Evolutionary conservation across 92 coral and sea anemone species (phyloP), one percentile per base, ranked within the genome.

Genomic region (Epizoanthus ramosus): DNA sequence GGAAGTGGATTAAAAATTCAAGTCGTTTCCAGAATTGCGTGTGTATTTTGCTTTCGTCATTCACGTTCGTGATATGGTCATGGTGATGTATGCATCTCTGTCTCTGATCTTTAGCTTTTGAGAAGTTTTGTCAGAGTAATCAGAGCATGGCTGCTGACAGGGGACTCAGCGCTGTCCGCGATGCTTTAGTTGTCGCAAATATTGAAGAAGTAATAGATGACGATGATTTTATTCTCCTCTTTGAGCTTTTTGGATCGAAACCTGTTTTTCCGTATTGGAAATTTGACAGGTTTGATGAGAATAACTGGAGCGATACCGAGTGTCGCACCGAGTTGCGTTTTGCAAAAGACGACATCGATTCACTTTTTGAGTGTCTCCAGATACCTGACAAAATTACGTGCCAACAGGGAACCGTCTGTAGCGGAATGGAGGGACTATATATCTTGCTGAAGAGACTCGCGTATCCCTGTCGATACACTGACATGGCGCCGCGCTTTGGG

Each of bases 381-480:
- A 83, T 83, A 24, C 86, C 86, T 5, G 80, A 83, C 39, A 54
- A 56, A 71, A 83, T 83, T n/a, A 67, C 50, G n/a, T 80, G 79
- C 57, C 53, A 33, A 12, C 85, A 81, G 37, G 16, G 65, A 63
- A 37, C 85, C 50, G 79, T 81, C 33, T 67, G 85, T 23, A n/a
- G 56, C 67, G 77, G 77, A n/a, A 68, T 69, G 65, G 79, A 70
- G 41, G 80, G 17, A 71, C 60, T 83, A 21, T 83, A 64, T 70
- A 43, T 70, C 28, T 24, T 82, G 16, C 71, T 83, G 10, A 83
- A 81, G 68, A 54, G 86, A 19, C 80, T 83, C 5, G 79, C 80
- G 52, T 83, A 83, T 25, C 80, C 86, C 8, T 83, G 86, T 60
- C 80, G 79, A 24, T 71, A 83, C 56, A 83, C 86, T 8, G 86